Evolutionary conservation across 30 jellyfish, hydroid and myxozoan genomes (phyloP), one percentile per base, ranked within the genome.

Genomic region (Chrysaora quinquecirrha): DNA sequence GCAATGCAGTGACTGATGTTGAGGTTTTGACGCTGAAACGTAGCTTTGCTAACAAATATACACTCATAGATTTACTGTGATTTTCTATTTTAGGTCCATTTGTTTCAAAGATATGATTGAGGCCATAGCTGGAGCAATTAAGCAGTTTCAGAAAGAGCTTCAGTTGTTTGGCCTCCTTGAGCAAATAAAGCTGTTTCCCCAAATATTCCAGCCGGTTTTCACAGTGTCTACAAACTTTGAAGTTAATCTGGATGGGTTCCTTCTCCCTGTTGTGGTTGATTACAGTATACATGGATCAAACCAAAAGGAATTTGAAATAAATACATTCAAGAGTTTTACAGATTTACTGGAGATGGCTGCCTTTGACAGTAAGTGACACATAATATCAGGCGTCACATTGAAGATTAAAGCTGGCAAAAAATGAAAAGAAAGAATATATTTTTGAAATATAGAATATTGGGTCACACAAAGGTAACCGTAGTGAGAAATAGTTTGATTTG

Each of bases 231-330:
- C n/a, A n/a, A n/a, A n/a, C n/a, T 60, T 60, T 60, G 28, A 19
- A 60, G 73, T 14, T 11, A 60, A 14, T 14, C 1, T 23, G 73
- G 73, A 23, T 7, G 73, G 32, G 1, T 60, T 60, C 32, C 32
- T 60, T 14, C 27, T 34, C 27, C 34, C 73, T 60, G 32, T 23
- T 60, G 73, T 0, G 10, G 73, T 23, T 1, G 14, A 14, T 60
- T 60, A 60, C 73, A 60, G 73, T 60, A 34, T 16, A 20, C 34
- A 60, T 60, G 73, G 73, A 14, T 60, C 73, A 60, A 60, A 60
- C 34, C 22, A 60, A 60, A 60, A 60, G 73, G 73, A 60, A 11
- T 1, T 60, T 14, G 73, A 60, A 60, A 23, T 60, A 23, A 60
- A 60, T 23, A 60, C 73, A 0, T 60, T 14, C 73, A 60, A 60